These are phyloP conservation scores for Trissolcus basalis DNA, from an alignment of 1,140 invertebrate species.

Conservation along the genomic window DNA sequence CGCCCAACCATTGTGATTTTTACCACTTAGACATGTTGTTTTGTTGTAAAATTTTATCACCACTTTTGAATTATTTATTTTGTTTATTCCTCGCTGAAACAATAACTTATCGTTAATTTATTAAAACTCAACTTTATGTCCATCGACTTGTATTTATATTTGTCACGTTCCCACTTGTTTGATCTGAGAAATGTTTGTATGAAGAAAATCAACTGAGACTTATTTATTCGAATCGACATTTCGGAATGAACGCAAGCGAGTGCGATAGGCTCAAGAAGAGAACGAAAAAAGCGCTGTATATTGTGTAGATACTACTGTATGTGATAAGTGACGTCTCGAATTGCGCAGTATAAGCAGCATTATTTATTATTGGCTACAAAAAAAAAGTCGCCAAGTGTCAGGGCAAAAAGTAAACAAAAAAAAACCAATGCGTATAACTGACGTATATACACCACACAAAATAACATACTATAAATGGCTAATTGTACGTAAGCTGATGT, in stretches of 20 bases:
- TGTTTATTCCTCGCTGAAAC: background rate
- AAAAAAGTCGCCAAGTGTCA: conserved; percentile 18
- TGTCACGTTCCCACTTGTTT: too few relatives aligned
- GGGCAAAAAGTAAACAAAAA: conserved; percentile 24
- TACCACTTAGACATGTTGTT: conserved; percentile 2
- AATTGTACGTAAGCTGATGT: conserved; percentile 36
- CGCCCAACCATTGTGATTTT: too few relatives aligned
- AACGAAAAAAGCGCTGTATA: conserved; percentile 64
- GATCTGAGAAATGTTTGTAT: too few relatives aligned
- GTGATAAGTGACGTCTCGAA: conserved; percentile 70
- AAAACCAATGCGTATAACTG: conserved; percentile 12
- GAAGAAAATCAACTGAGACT: too few relatives aligned
- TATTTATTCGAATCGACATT: conserved; percentile 13
- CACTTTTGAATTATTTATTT: conserved; percentile 23
- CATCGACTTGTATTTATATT: too few relatives aligned
- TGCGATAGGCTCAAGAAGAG: conserved; percentile 46
- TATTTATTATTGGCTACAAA: conserved; percentile 43
- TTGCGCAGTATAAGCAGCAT: conserved; percentile 61
- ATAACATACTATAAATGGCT: conserved; percentile 41
- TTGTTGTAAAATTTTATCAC: conserved; percentile 17
- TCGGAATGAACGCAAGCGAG: conserved; percentile 28
- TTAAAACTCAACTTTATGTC: background rate
- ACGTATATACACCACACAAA: background rate
- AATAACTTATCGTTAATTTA: conserved; percentile 6
- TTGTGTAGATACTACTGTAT: conserved; percentile 71